These are phyloP conservation scores for Grus americana DNA, from an alignment of 2,113 vertebrate species.

Conservation along the genomic window DNA sequence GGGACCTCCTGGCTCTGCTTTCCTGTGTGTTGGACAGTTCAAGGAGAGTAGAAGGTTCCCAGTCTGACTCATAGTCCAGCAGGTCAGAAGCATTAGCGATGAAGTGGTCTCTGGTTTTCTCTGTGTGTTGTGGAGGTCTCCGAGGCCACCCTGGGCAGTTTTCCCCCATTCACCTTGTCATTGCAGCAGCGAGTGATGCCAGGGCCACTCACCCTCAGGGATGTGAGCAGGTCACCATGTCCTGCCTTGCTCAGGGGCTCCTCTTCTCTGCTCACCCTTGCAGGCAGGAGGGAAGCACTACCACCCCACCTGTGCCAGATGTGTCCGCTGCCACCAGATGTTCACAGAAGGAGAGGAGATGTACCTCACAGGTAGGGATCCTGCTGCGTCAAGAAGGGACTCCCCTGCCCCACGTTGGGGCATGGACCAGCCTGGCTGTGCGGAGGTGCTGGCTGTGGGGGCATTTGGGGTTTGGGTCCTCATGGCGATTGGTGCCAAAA, in stretches of 20 bases:
- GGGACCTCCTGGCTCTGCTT: neutral
- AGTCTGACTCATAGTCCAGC: rapidly evolving
- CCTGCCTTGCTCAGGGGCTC: neutral
- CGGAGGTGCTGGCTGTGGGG: neutral
- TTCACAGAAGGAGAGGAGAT: slow-evolving; percentile 98
- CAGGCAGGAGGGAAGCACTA: slow-evolving; percentile 98
- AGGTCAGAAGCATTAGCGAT: neutral
- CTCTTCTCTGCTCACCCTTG: neutral
- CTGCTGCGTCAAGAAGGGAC: rapidly evolving
- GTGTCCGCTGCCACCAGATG: slow-evolving; percentile 95
- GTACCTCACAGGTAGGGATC: slow-evolving; percentile 92
- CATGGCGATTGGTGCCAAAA: rapidly evolving
- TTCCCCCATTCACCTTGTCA: neutral
- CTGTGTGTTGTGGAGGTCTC: rapidly evolving
- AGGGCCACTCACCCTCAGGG: neutral
- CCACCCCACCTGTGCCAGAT: slow-evolving; percentile 94
- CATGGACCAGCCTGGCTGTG: rapidly evolving
- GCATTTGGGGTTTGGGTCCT: rapidly evolving
- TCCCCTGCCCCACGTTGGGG: rapidly evolving
- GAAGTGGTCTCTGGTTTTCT: neutral
- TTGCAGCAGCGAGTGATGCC: neutral
- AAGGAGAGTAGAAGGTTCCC: neutral
- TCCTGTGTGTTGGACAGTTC: neutral
- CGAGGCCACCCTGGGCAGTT: rapidly evolving
- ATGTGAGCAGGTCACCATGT: rapidly evolving